Base-by-base conservation (phyloP, 2,888 invertebrate genomes). In the Schizotus pectinicornis region DNA sequence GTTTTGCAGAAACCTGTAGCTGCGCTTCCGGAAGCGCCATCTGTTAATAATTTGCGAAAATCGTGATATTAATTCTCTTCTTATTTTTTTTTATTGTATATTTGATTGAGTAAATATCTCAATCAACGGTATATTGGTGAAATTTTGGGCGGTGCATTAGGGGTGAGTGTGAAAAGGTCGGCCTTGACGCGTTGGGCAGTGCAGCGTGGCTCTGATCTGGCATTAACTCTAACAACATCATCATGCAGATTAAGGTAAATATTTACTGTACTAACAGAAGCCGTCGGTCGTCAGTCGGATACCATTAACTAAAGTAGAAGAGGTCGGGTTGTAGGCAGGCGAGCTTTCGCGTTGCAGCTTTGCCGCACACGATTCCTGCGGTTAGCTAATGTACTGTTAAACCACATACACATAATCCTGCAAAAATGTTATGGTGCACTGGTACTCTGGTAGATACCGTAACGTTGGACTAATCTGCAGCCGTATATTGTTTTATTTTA, bases 371-470 rank as follows among this genome's bases (percentile, higher is more conserved):
- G 52, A 54, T 59, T 66, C 65, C 65, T 60, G 62, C 50, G 67
- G 68, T 65, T 65, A 62, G 59, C 65, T 68, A 69, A 71, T 69
- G 67, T 67, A 68, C 63, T 68, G 66, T 68, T 68, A 67, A 69
- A 67, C 66, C 67, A 61, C 65, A 66, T 66, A 64, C 65, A 68
- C 65, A 67, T 61, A 65, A 68, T 65, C 66, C 61, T 45, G 60
- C 56, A 68, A 67, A 68, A 68, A 67, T 48, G 50, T 56, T 37
- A 61, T 57, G 53, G 30, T 58, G 54, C 54, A 64, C 58, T 57
- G 43, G 47, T 51, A 37, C 50, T 50, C 45, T 12, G 41, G 49
- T 56, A 37, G 49, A 56, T 46, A 46, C 36, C 22, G 46, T 38
- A 51, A 57, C 46, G 57, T 35, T 36, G 35, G 38, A 57, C 51